phyloP scores from a whole-genome alignment of 1,140 invertebrate genomes.

The Notospermus geniculatus region DNA sequence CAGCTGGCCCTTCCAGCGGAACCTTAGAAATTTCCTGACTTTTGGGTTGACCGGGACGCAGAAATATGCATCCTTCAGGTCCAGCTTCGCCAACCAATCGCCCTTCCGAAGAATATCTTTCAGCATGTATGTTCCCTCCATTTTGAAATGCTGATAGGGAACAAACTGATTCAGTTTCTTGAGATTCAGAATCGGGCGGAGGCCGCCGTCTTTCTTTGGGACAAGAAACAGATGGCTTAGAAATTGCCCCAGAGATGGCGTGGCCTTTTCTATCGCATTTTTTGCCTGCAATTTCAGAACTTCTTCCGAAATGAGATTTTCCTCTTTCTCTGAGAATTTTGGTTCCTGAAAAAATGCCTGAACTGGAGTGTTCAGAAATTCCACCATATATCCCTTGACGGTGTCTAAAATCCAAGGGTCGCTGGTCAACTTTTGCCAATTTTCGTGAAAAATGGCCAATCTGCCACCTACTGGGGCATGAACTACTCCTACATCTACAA shows the following conservation, averaged over 20 bases:
- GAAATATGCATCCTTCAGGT: slow-evolving; percentile 20
- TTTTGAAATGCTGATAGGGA: slow-evolving; percentile 20
- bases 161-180: slow-evolving; percentile 13
- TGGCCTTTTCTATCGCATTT: slow-evolving; percentile 2
- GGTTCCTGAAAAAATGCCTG: background rate
- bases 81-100: slow-evolving; percentile 14
- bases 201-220: slow-evolving; percentile 16
- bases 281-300: background rate
- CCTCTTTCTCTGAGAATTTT: background rate
- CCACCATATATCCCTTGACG: background rate
- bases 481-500: too few relatives aligned
- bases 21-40: slow-evolving; percentile 15
- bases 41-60: slow-evolving; percentile 14
- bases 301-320: background rate
- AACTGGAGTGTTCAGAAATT: background rate
- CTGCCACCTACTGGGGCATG: too few relatives aligned
- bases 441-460: too few relatives aligned
- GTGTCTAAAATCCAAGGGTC: too few relatives aligned
- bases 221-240: slow-evolving; percentile 21
- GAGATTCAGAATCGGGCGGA: slow-evolving; percentile 21
- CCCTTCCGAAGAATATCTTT: slow-evolving; percentile 13
- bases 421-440: background rate
- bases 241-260: slow-evolving; percentile 7
- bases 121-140: slow-evolving; percentile 15
- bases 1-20: slow-evolving; percentile 3